phyloP scores from a whole-genome alignment of 2,888 invertebrate species.

The Xylota sylvarum region DNA sequence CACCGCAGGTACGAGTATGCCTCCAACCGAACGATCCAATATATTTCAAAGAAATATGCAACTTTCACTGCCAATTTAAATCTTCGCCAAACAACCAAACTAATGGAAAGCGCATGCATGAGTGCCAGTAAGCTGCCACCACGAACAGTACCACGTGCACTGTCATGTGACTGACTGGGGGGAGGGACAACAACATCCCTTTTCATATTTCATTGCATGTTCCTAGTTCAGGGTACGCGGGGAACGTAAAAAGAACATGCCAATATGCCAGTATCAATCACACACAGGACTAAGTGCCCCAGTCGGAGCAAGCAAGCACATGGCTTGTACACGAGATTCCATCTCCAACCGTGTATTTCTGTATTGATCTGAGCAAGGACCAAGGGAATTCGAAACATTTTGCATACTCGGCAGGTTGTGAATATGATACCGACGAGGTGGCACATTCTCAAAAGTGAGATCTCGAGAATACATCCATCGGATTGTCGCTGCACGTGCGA shows the following conservation, averaged over 20 bases:
- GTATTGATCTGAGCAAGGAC: slow-evolving; percentile 66
- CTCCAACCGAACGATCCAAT: slow-evolving; percentile 25
- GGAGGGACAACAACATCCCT: slow-evolving; percentile 23
- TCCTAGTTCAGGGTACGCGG: slow-evolving; percentile 2
- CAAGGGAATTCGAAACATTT: slow-evolving; percentile 64
- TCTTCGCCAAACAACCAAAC: slow-evolving; percentile 41
- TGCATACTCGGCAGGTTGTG: slow-evolving; percentile 64
- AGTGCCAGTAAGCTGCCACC: slow-evolving; percentile 49
- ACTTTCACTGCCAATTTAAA: slow-evolving; percentile 49
- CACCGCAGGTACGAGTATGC: background rate
- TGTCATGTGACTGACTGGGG: slow-evolving; percentile 29
- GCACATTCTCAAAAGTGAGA: slow-evolving; percentile 47
- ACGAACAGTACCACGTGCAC: slow-evolving; percentile 32
- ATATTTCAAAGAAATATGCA: slow-evolving; percentile 20
- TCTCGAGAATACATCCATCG: slow-evolving; percentile 46
- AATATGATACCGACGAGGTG: slow-evolving; percentile 16
- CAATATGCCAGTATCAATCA: slow-evolving; percentile 71
- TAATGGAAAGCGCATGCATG: slow-evolving; percentile 39
- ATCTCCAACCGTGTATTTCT: background rate
- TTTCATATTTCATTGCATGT: slow-evolving; percentile 45
- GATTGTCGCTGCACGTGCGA: slow-evolving; percentile 26
- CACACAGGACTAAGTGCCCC: slow-evolving; percentile 55
- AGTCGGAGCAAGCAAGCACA: slow-evolving; percentile 6
- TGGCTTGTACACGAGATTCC: slow-evolving; percentile 33
- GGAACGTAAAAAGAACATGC: slow-evolving; percentile 23